A percentile compares a stretch with the other conserved stretches of the same genome.
phyloP scores from a whole-genome alignment of 92 coral and sea anemone genomes.

The Phymanthus crucifer region DNA sequence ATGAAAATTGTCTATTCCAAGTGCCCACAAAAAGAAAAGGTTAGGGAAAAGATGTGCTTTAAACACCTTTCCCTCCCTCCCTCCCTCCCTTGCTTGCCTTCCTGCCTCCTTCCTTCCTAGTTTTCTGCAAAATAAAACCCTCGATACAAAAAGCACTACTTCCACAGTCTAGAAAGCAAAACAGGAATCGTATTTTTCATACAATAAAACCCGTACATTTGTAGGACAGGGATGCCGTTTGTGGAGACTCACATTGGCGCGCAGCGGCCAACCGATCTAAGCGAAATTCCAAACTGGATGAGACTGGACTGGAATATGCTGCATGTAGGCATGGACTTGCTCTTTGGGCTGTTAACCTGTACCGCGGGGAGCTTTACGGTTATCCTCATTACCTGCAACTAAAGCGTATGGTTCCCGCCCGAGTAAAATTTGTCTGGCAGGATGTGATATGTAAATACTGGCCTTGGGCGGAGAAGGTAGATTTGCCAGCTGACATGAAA shows the following conservation, averaged over 20 bases:
- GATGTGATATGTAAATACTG: slow-evolving; percentile 7
- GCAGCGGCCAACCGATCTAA: background rate
- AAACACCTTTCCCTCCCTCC: too few species aligned
- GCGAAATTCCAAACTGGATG: background rate
- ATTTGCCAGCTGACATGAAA: slow-evolving; percentile 38
- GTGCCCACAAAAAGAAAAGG: background rate
- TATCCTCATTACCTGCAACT: slow-evolving; percentile 10
- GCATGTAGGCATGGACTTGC: background rate
- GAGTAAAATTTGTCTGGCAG: background rate
- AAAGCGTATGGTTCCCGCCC: slow-evolving; percentile 20
- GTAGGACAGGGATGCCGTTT: background rate
- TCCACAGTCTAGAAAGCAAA: too few species aligned
- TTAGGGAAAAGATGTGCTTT: too few species aligned
- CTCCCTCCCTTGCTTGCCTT: too few species aligned
- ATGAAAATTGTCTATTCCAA: background rate
- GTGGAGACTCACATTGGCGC: background rate
- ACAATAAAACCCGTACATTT: too few species aligned
- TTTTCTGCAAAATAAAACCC: too few species aligned
- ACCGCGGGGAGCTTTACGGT: background rate
- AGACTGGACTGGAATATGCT: background rate
- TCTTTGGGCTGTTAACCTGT: slow-evolving; percentile 51
- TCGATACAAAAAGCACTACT: too few species aligned
- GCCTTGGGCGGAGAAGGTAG: slow-evolving; percentile 1
- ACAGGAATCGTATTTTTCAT: too few species aligned
- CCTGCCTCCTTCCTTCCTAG: background rate